Base-by-base conservation (phyloP, 2,797 vertebrate species). In the Acanthurus tractus region DNA sequence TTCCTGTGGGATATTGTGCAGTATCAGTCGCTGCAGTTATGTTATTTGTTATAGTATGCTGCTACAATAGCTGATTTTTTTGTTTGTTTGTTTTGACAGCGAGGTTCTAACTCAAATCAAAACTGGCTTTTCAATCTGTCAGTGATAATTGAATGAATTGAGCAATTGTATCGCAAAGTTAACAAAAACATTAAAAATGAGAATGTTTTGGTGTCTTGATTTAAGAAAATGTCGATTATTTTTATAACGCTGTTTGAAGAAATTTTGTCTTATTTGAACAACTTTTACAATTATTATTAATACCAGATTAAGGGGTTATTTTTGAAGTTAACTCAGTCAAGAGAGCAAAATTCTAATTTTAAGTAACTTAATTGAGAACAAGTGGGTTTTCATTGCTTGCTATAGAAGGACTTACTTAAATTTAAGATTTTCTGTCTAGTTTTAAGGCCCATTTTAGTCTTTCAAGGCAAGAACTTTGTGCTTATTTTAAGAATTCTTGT, bases 121-220 rank as follows among this genome's bases (percentile, higher is more conserved):
- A n/a, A n/a, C n/a, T n/a, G n/a, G n/a, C n/a, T n/a, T n/a, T n/a
- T n/a, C n/a, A n/a, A n/a, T n/a, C n/a, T n/a, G n/a, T n/a, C n/a
- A n/a, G n/a, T n/a, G n/a, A n/a, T n/a, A n/a, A n/a, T n/a, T n/a
- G n/a, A n/a, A n/a, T n/a, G n/a, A n/a, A n/a, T n/a, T n/a, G n/a
- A n/a, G n/a, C n/a, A n/a, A n/a, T n/a, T n/a, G n/a, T n/a, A n/a
- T n/a, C n/a, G n/a, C n/a, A n/a, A n/a, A n/a, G n/a, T n/a, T n/a
- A n/a, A n/a, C n/a, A n/a, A n/a, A n/a, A n/a, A n/a, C n/a, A n/a
- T n/a, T n/a, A n/a, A n/a, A n/a, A n/a, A n/a, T n/a, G n/a, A n/a
- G 20, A 58, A 58, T n/a, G 56, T 58, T 58, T 58, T 58, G 9
- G 56, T 58, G 29, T 58, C 56, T 58, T 58, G 56, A 58, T 40